These are phyloP conservation scores for Conistra vaccinii DNA, from an alignment of 2,888 invertebrate genomes.

Conservation along the genomic window DNA sequence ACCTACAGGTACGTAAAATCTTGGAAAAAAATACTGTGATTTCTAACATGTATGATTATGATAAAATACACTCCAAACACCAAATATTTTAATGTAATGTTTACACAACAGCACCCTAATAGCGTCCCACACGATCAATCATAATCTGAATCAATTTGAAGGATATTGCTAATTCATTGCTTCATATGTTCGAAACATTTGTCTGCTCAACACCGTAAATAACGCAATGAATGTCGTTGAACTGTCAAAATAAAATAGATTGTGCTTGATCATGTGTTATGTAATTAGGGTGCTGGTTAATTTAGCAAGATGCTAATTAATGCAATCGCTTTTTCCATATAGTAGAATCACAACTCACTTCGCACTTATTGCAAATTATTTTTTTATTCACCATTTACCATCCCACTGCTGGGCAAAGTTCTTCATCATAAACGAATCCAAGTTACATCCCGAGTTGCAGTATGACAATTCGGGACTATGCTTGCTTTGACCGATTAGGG, in stretches of 20 bases:
- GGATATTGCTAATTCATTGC: too few species aligned
- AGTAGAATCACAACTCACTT: neutral
- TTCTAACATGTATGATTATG: neutral
- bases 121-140: too few species aligned
- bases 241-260: too few species aligned
- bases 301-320: neutral
- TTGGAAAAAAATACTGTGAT: neutral
- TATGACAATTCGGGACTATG: neutral
- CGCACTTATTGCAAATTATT: too few species aligned
- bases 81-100: constrained; percentile 16
- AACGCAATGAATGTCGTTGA: neutral
- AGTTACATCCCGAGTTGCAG: neutral
- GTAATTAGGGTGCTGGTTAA: neutral
- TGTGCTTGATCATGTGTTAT: too few species aligned
- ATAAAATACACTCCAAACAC: neutral
- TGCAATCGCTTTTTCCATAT: neutral
- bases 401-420: too few species aligned
- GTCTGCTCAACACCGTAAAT: neutral
- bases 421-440: neutral
- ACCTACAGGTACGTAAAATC: neutral
- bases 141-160: too few species aligned
- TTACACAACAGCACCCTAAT: too few species aligned
- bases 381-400: too few species aligned
- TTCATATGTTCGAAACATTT: too few species aligned
- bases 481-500: neutral